Conservation (phyloP, 1,140 invertebrate genomes). For the Drosophila sp. region DNA sequence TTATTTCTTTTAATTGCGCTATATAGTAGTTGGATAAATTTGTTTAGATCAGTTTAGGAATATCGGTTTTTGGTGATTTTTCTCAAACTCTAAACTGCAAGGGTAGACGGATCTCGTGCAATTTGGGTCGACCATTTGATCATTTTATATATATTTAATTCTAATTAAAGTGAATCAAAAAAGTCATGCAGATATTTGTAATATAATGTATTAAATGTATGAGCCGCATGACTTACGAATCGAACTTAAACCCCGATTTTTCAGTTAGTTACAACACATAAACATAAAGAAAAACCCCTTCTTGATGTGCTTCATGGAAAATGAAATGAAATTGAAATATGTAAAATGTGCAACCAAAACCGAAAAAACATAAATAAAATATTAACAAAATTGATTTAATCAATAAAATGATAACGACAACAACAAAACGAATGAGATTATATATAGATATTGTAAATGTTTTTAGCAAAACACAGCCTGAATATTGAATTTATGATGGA, state of each 20-base stretch:
- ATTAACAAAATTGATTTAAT: slow-evolving; percentile 41
- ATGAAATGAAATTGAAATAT: slow-evolving; percentile 39
- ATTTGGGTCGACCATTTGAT: background rate
- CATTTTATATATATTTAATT: slow-evolving; percentile 4
- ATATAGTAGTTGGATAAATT: no score
- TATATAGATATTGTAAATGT: slow-evolving; percentile 33
- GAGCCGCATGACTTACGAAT: slow-evolving; percentile 20
- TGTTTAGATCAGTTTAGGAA: no score
- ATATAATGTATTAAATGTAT: slow-evolving; percentile 21
- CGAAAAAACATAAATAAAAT: slow-evolving; percentile 36
- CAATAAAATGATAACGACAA: slow-evolving; percentile 7
- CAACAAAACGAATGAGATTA: slow-evolving; percentile 27
- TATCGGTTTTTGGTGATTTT: no score
- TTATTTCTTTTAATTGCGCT: no score
- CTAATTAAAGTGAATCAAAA: slow-evolving; percentile 1
- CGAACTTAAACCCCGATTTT: slow-evolving; percentile 28
- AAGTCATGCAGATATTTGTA: slow-evolving; percentile 29
- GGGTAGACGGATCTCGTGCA: background rate
- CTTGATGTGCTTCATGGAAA: slow-evolving; percentile 39
- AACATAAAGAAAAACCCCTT: slow-evolving; percentile 57
- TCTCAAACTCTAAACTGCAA: background rate
- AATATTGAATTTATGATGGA: slow-evolving; percentile 48
- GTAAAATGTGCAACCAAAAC: slow-evolving; percentile 30
- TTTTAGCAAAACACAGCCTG: slow-evolving; percentile 81
- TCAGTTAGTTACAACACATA: slow-evolving; percentile 52